A percentile compares a stretch with the other conserved stretches of the same genome.
Conservation (phyloP, 2,797 vertebrate genomes). For the Phylloscopus collybita region DNA sequence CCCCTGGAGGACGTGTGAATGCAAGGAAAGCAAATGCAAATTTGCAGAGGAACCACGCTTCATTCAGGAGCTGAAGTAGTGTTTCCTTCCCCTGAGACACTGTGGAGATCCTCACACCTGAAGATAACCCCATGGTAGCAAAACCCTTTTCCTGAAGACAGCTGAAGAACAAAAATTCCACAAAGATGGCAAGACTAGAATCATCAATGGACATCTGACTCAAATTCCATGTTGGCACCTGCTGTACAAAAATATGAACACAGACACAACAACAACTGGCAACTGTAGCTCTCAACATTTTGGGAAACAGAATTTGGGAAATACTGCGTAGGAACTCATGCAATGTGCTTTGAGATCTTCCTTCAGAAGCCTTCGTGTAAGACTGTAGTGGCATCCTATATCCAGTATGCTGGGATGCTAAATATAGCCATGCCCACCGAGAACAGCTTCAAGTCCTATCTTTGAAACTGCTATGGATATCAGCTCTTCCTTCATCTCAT, state of each 20-base stretch:
- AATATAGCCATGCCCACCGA: constrained; percentile 1
- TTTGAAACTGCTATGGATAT: constrained; percentile 5
- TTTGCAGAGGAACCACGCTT: background rate
- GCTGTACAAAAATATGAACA: background rate
- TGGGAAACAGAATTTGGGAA: background rate
- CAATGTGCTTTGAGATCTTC: background rate
- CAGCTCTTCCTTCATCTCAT: constrained; percentile 33
- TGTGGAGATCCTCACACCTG: background rate
- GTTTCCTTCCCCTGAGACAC: background rate
- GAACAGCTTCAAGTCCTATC: background rate
- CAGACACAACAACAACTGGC: background rate
- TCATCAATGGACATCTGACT: background rate
- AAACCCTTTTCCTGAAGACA: background rate
- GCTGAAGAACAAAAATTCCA: background rate
- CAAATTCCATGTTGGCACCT: background rate
- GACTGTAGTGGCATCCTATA: background rate
- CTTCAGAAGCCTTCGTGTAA: background rate
- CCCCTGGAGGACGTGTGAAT: background rate
- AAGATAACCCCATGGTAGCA: background rate
- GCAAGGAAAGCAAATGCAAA: background rate
- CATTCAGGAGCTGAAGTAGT: background rate
- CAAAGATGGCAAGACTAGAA: background rate
- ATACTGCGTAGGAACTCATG: background rate
- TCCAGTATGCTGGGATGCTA: background rate
- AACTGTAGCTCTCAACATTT: background rate